Conservation (phyloP, 1,140 invertebrate species). For the Anastrepha ludens region DNA sequence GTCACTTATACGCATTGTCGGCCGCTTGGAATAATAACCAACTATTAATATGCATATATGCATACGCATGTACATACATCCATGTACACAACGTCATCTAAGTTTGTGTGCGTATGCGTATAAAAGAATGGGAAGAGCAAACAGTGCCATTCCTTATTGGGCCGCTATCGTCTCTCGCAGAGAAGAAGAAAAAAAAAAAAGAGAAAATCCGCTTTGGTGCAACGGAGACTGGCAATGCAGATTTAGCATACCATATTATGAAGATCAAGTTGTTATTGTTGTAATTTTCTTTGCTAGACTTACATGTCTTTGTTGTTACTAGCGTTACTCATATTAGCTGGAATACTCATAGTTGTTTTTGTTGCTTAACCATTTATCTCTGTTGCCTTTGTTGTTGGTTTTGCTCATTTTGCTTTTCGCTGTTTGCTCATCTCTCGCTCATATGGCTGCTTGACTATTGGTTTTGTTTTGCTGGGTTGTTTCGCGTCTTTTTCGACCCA, state of each 20-base stretch:
- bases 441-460: neutral
- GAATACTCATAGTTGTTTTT: too few species aligned
- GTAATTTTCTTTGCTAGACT: neutral
- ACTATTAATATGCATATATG: neutral
- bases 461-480: conserved; percentile 45
- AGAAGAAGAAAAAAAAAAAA: neutral
- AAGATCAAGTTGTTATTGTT: neutral
- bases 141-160: neutral
- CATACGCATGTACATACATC: neutral
- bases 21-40: neutral
- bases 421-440: neutral
- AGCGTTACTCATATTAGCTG: too few species aligned
- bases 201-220: conserved; percentile 5
- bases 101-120: neutral
- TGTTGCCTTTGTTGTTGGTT: neutral
- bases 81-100: neutral
- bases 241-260: neutral
- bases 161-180: neutral
- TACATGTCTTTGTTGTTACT: too few species aligned
- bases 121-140: neutral
- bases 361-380: neutral
- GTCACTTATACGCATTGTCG: neutral
- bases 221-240: conserved; percentile 23
- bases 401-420: neutral
- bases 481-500: conserved; percentile 8